Evolutionary conservation across 2,797 vertebrate genomes (phyloP), one percentile per base, ranked within the genome.

Genomic region (Acropternis orthonyx): DNA sequence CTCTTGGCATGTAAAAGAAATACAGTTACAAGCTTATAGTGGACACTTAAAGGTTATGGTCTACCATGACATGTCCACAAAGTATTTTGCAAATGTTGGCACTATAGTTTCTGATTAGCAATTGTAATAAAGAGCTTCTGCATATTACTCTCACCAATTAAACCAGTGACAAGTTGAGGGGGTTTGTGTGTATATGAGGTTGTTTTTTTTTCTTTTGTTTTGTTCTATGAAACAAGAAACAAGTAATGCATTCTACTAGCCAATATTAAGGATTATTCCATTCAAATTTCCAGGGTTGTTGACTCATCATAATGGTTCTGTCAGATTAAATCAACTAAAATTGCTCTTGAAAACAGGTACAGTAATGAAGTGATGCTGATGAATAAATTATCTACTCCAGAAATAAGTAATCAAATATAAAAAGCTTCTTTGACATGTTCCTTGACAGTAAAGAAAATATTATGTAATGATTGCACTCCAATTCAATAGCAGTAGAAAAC

Each of bases 381-480:
- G 49, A 74, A 71, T 83, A 92, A 92, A 81, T 82, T 93, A 88
- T 34, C 48, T 86, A 55, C 10, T 12, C 13, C 56, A 78, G 78
- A 65, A 88, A 85, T 79, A 83, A 95, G 87, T 78, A 91, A 91
- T 85, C 78, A 75, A 72, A 65, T 80, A 59, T 48, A 58, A 88
- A 92, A 91, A 72, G 7, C 82, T 88, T 87, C 41, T 85, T 85
- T 85, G 82, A 71, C 34, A 30, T 54, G 21, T 61, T 82, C 30
- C 63, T 87, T 6, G 4, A 46, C 22, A 79, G 66, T 49, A 84
- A 80, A 74, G 54, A 85, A 91, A 76, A 51, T 75, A 44, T 83
- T 91, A 91, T 81, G 16, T 59, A 62, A 78, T 80, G 61, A 96
- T 96, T 93, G 73, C 69, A 66, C 20, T 88, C 21, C 24, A 52